Conservation (phyloP, 2,888 invertebrate species). For the Dolomedes plantarius region DNA sequence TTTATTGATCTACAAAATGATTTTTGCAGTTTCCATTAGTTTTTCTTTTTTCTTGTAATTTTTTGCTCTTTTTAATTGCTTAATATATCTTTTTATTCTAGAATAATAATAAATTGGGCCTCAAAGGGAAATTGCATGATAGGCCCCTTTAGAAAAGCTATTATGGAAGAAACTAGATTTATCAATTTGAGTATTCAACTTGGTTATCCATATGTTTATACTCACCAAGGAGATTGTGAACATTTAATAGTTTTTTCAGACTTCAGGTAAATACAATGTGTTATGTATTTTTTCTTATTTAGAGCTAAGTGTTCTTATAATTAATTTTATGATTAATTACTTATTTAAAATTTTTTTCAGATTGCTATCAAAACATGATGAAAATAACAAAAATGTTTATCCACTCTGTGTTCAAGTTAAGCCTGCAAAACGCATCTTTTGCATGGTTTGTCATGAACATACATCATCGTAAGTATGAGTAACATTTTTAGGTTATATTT, state of each 20-base stretch:
- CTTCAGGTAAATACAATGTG: conserved; percentile 66
- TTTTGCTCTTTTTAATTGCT: too few relatives aligned
- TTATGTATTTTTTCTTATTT: too few relatives aligned
- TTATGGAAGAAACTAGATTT: conserved; percentile 80
- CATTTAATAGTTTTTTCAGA: conserved; percentile 82
- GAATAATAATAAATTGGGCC: conserved; percentile 82
- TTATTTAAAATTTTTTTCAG: too few relatives aligned
- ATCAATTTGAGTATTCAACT: conserved; percentile 72
- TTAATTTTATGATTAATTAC: too few relatives aligned
- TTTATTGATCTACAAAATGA: too few relatives aligned
- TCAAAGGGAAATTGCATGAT: conserved; percentile 76
- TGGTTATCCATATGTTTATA: conserved; percentile 88
- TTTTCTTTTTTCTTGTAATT: too few relatives aligned
- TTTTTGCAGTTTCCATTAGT: too few relatives aligned
- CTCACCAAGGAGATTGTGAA: conserved; percentile 94
- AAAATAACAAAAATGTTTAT: neutral
- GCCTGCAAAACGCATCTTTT: neutral
- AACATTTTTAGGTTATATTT: too few relatives aligned
- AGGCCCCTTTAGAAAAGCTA: conserved; percentile 79
- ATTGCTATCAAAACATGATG: neutral
- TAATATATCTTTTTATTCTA: conserved; percentile 68
- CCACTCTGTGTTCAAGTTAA: neutral
- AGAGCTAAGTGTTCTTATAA: too few relatives aligned
- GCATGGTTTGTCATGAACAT: neutral
- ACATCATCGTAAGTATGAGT: conserved; percentile 79